Evolutionary conservation across 2,888 invertebrate species (phyloP).

Genomic region (Philopedon plagiatum): DNA sequence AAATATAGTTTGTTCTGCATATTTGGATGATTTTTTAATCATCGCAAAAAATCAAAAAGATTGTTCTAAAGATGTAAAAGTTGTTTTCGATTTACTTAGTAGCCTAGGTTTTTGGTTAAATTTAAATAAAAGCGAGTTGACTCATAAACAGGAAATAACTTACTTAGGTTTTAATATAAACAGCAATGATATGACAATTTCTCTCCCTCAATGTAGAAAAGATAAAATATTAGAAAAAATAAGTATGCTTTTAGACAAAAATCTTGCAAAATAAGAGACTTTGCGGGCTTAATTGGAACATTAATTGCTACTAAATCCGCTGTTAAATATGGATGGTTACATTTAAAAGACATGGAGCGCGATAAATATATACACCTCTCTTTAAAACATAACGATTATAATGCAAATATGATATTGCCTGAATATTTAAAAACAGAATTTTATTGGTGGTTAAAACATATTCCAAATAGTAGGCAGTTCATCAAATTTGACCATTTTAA

Average conservation of each 20-base stretch:
- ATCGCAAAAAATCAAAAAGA: not conserved
- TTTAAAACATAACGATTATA: too few relatives aligned
- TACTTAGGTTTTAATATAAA: not conserved
- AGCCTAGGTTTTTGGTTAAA: not conserved
- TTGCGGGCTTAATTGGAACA: too few relatives aligned
- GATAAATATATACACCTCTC: too few relatives aligned
- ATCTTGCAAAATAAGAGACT: not conserved
- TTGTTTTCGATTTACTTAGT: not conserved
- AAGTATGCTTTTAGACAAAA: not conserved
- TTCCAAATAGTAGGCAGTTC: too few relatives aligned
- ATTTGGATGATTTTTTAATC: slow-evolving; percentile 2
- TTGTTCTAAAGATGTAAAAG: not conserved
- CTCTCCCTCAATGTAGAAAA: not conserved
- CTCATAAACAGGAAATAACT: not conserved
- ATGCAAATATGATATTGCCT: too few relatives aligned
- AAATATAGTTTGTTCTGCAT: not conserved
- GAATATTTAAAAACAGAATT: too few relatives aligned
- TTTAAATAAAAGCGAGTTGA: not conserved
- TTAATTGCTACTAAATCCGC: too few relatives aligned
- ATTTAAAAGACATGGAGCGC: too few relatives aligned
- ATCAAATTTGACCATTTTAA: too few relatives aligned
- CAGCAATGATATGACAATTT: slow-evolving; percentile 1
- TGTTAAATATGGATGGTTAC: too few relatives aligned
- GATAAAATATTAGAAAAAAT: not conserved
- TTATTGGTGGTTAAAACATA: too few relatives aligned